A percentile compares a stretch with the other conserved stretches of the same genome.
phyloP scores from a whole-genome alignment of 2,113 vertebrate species.

The Kryptolebias marmoratus region DNA sequence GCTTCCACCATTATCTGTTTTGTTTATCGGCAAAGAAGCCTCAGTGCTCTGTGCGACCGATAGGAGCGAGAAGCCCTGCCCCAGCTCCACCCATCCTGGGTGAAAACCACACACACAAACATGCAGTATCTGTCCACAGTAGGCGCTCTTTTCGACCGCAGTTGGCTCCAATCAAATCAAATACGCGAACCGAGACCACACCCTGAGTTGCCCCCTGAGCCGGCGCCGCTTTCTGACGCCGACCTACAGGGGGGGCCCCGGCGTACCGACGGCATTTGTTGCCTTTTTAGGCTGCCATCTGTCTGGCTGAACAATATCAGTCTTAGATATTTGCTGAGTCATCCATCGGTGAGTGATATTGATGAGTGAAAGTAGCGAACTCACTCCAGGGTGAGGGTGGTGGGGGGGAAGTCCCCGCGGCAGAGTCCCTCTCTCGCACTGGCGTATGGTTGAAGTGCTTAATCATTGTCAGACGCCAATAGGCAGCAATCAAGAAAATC shows the following conservation, averaged over 20 bases:
- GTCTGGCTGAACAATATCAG: conserved; percentile 1
- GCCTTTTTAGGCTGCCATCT: conserved; percentile 9
- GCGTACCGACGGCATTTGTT: conserved; percentile 15
- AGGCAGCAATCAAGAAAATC: conserved; percentile 16
- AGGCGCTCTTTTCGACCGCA: conserved; percentile 39
- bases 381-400: not conserved
- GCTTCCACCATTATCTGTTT: conserved; percentile 38
- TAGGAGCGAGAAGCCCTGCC: conserved; percentile 37
- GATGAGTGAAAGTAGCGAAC: conserved; percentile 51
- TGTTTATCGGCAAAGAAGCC: conserved; percentile 32
- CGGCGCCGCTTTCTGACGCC: not conserved
- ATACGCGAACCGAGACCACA: conserved; percentile 27
- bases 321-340: conserved; percentile 7
- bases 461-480: conserved; percentile 29
- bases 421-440: conserved; percentile 3
- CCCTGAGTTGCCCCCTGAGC: conserved; percentile 3
- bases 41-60: conserved; percentile 37
- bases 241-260: too few relatives aligned
- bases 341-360: conserved; percentile 25
- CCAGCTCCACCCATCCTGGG: conserved; percentile 62
- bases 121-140: conserved; percentile 42
- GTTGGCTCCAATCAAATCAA: conserved; percentile 37
- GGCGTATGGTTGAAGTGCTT: conserved; percentile 4
- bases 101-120: conserved; percentile 45
- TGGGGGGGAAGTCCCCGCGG: conserved; percentile 36